Base-by-base conservation (phyloP, 2,113 vertebrate species). In the Proteles cristata region DNA sequence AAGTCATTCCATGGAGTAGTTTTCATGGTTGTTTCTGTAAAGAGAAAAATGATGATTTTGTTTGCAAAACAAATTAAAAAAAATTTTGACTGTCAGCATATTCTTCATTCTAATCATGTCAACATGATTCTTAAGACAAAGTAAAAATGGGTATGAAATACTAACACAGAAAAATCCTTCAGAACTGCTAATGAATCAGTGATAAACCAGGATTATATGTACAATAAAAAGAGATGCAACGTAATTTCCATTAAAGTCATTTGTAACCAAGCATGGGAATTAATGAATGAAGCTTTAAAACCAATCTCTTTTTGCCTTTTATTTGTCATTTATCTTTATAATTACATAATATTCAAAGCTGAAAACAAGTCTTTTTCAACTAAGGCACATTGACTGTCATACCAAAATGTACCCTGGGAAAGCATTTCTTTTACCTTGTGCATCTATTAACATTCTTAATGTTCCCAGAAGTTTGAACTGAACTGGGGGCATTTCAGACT, bases 391-490 rank as follows among this genome's bases (percentile, higher is more conserved):
- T 84, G 11, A 98, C 93, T 92, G 96, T 35, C 71, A 88, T 82
- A 90, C 45, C 88, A 94, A 98, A 98, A 96, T 95, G 97, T 90
- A 92, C 84, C 48, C 97, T 97, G 96, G 25, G 31, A 91, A 92
- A 96, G 82, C 84, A 97, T 97, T 97, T 98, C 98, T 88, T 98
- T 98, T 99, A 99, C 99, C 99, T 99, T 99, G 99, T 73, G 99
- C 99, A 98, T 99, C 99, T 97, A 99, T 99, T 98, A 99, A 99
- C 99, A 99, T 99, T 90, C 99, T 99, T 98, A 99, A 98, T 11
- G 99, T 99, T 96, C 99, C 99, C 98, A 99, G 98, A 63, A 99
- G 99, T 97, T 99, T 99, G 98, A 99, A 99, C 97, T 99, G 99
- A 33, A 99, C 99, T 0, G 99, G 99, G 80, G 99, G 99, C 99